Evolutionary conservation across 2,888 invertebrate genomes (phyloP).

Genomic region (Drosophila sordidapex): DNA sequence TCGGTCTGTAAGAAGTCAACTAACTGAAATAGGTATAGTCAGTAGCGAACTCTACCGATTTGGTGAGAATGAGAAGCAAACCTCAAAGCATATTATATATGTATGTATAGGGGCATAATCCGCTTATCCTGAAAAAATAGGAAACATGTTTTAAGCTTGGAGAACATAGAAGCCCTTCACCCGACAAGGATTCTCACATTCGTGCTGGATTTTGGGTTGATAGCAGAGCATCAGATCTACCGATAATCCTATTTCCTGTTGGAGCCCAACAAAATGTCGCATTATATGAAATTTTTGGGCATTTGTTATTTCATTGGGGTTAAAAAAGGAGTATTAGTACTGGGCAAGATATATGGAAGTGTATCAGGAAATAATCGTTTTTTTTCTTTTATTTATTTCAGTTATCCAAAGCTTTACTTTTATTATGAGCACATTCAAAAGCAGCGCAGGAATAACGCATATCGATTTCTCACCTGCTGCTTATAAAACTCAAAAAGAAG

Average conservation of each 20-base stretch:
- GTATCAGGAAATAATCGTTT: neutral
- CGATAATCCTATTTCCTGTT: neutral
- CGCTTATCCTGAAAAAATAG: neutral
- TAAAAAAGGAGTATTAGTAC: too few species aligned
- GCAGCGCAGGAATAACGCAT: neutral
- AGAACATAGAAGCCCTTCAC: neutral
- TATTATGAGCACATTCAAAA: neutral
- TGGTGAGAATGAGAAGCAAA: neutral
- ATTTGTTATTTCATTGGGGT: too few species aligned
- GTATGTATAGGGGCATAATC: too few species aligned
- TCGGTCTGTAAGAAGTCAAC: neutral
- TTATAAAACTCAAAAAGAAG: neutral
- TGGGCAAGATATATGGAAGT: neutral
- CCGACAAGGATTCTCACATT: neutral
- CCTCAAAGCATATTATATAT: neutral
- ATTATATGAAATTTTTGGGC: neutral
- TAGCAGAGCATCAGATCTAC: neutral
- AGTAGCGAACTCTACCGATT: neutral
- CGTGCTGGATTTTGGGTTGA: neutral
- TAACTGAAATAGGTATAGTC: neutral
- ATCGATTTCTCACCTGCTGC: neutral
- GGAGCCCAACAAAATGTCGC: neutral
- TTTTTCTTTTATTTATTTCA: neutral
- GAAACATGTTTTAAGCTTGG: neutral
- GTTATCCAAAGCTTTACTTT: neutral